phyloP scores from a whole-genome alignment of 2,888 invertebrate species.

The Nemapogon koenigi region DNA sequence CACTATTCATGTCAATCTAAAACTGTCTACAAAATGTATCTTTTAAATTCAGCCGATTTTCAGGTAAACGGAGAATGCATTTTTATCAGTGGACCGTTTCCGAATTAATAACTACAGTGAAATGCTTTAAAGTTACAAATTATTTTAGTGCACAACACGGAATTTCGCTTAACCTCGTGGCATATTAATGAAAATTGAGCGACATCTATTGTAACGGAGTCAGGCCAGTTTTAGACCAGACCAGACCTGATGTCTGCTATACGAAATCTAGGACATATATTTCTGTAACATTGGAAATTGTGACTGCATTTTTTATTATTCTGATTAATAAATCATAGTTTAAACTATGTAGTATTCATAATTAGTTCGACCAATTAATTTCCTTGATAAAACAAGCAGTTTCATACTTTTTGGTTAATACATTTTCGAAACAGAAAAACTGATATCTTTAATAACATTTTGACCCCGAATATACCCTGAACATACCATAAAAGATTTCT shows the following conservation, averaged over 20 bases:
- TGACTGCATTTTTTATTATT: conserved; percentile 3
- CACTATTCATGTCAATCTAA: too few relatives aligned
- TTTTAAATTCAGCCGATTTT: too few relatives aligned
- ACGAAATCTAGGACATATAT: conserved; percentile 49
- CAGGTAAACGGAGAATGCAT: conserved; percentile 1
- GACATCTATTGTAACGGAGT: conserved; percentile 42
- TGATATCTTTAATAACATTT: too few relatives aligned
- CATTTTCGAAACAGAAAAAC: too few relatives aligned
- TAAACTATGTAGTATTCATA: too few relatives aligned
- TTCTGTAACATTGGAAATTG: too few relatives aligned
- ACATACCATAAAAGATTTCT: too few relatives aligned
- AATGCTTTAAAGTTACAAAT: conserved; percentile 12
- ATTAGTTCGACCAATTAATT: too few relatives aligned
- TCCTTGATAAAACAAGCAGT: too few relatives aligned
- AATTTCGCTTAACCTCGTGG: conserved; percentile 57
- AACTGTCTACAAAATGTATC: too few relatives aligned
- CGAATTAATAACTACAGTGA: conserved; percentile 1
- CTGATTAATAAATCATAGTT: conserved; percentile 3
- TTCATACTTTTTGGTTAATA: too few relatives aligned
- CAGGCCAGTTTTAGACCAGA: conserved; percentile 41
- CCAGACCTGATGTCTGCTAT: conserved; percentile 24
- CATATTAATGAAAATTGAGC: conserved; percentile 62
- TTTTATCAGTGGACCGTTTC: neutral
- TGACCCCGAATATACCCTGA: too few relatives aligned
- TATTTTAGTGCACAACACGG: conserved; percentile 52